These are phyloP conservation scores for Amphiduros pacificus DNA, from an alignment of 2,888 invertebrate species.

Conservation along the genomic window DNA sequence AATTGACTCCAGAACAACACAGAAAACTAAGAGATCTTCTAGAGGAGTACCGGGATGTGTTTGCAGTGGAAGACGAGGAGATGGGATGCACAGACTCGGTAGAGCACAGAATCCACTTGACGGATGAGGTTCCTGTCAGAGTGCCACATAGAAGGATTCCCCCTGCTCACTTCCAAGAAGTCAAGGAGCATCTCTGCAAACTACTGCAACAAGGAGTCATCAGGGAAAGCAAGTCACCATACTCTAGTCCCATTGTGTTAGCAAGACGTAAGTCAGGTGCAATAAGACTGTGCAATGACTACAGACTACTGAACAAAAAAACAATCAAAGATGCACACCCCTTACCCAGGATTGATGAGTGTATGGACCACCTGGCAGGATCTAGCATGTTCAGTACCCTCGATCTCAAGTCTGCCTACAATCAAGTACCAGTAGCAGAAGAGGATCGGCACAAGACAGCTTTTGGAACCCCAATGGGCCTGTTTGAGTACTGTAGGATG, in stretches of 20 bases:
- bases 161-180: not conserved
- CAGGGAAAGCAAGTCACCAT: not conserved
- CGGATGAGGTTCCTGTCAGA: not conserved
- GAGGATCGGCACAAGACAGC: slow-evolving; percentile 6
- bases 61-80: slow-evolving; percentile 1
- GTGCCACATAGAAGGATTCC: not conserved
- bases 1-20: not conserved
- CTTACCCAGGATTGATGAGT: not conserved
- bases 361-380: not conserved
- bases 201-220: not conserved
- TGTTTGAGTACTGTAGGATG: slow-evolving; percentile 2
- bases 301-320: not conserved
- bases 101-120: not conserved
- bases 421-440: not conserved
- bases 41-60: not conserved
- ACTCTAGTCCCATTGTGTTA: not conserved
- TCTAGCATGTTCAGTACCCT: not conserved
- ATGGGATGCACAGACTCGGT: not conserved
- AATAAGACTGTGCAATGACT: not conserved
- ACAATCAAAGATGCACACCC: not conserved
- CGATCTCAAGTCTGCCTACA: not conserved
- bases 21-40: not conserved
- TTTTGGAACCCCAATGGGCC: not conserved
- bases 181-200: not conserved
- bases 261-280: not conserved